Base-by-base conservation (phyloP, 2,113 vertebrate species). In the Lamprotornis superbus region DNA sequence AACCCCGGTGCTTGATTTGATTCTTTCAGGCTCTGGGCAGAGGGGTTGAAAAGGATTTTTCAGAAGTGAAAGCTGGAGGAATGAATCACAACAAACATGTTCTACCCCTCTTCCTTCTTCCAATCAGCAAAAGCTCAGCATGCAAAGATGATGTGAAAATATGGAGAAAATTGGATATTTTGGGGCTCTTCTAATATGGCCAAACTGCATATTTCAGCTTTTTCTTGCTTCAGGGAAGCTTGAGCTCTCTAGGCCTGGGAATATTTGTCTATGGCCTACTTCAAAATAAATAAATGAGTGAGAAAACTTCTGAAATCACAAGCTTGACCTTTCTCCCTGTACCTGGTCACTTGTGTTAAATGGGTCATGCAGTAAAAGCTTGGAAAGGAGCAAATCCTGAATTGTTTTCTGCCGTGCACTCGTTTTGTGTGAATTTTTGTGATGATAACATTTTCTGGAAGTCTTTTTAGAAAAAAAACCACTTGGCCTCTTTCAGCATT, bases 361-460 rank as follows among this genome's bases (percentile, higher is more conserved):
- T 46, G 37, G 19, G 28, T 67, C 71, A 39, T 1, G 42, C 52
- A 64, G 4, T 24, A 35, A 63, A 68, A 61, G 16, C 67, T 55
- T 30, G 78, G 21, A 44, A 10, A 40, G 14, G 39, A 40, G 16
- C 20, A 23, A 57, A 33, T 25, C 1, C 1, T 27, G 15, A 47
- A 11, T 2, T 63, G 27, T 47, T 11, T 21, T 57, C 37, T 60
- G 49, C 37, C 11, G 0, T 6, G 19, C 2, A 0, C 4, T 21
- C 0, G 3, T 59, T 42, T 40, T 17, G 7, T 10, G 49, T 28
- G 6, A 15, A 7, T 57, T 47, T 40, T 33, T 65, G 7, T 24
- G 11, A 18, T 0, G 3, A 2, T 35, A 53, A 15, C 19, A 2
- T 53, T 69, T 94, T 71, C 64, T 52, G 46, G 17, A 49, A 50